These are phyloP conservation scores for Gisinianus flammeolus DNA, from an alignment of 2,888 invertebrate genomes.

Conservation along the genomic window DNA sequence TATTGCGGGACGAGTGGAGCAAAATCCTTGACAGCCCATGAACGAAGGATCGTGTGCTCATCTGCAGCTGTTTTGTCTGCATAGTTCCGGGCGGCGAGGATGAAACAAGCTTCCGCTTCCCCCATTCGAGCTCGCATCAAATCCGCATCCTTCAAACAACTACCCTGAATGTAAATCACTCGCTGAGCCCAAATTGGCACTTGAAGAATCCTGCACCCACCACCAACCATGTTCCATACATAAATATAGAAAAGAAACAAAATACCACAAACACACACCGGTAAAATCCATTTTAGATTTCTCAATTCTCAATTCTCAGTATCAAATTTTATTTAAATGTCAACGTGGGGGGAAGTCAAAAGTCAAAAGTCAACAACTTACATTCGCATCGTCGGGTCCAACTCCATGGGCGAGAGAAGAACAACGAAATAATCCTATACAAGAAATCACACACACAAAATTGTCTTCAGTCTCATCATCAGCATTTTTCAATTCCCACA, in stretches of 20 bases:
- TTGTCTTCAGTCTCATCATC: neutral
- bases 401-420: conserved; percentile 92
- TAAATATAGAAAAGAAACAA: neutral
- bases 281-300: neutral
- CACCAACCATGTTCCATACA: neutral
- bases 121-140: conserved; percentile 93
- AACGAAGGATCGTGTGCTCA: conserved; percentile 78
- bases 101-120: conserved; percentile 96
- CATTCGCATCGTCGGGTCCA: conserved; percentile 70
- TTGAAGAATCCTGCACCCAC: conserved; percentile 81
- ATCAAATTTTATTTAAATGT: too few relatives aligned
- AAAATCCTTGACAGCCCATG: conserved; percentile 99
- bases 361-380: neutral
- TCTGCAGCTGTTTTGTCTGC: conserved; percentile 94
- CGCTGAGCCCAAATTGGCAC: conserved; percentile 68
- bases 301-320: neutral
- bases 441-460: neutral
- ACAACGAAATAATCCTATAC: conserved; percentile 90
- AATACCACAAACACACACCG: neutral
- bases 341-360: too few relatives aligned
- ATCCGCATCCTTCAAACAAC: conserved; percentile 94
- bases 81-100: conserved; percentile 93
- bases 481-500: too few relatives aligned
- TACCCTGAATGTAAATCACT: conserved; percentile 81
- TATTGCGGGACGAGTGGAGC: conserved; percentile 88